Base-by-base conservation (phyloP, 2,888 invertebrate genomes). In the Hydriomena furcata region DNA sequence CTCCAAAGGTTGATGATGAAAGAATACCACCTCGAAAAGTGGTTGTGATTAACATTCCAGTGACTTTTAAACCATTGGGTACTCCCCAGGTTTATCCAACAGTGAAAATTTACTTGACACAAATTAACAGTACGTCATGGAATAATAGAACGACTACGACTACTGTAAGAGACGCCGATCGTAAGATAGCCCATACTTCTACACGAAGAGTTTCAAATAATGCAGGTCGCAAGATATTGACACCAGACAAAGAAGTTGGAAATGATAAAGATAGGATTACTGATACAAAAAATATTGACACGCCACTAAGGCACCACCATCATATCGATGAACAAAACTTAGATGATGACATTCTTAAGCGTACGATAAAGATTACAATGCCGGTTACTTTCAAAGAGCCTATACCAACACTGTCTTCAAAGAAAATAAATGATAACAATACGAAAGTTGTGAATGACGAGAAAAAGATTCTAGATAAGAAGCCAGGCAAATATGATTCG, bases 341-440 rank as follows among this genome's bases (percentile, higher is more conserved):
- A 7, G 43, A 49, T 31, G 47, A 52, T 25, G 5, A 48, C 24
- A 7, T 52, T n/a, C 13, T 52, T 7, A 20, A 21, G 1, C 43
- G 47, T 10, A 27, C 38, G 4, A 40, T 52, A 28, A 52, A 35
- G 10, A 47, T 52, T 12, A 25, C 46, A 8, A 43, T 52, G 6
- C 52, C 52, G 10, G 46, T 52, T 2, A 38, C 42, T 24, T 52
- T 52, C 7, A 47, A 42, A 34, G 46, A 47, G 5, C 23, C 17
- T 4, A 34, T 35, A 13, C 47, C 52, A 35, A 43, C 42, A 5
- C 23, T 25, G 12, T 5, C 12, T 4, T 5, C 5, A 0, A 40
- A 28, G 2, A 24, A 10, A 34, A 35, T 8, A 0, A n/a, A 41
- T 12, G 10, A 8, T 5, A 6, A 10, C 7, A 3, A 17, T 21